Evolutionary conservation across 2,113 vertebrate genomes (phyloP).

Genomic region (Rhabdornis inornatus): DNA sequence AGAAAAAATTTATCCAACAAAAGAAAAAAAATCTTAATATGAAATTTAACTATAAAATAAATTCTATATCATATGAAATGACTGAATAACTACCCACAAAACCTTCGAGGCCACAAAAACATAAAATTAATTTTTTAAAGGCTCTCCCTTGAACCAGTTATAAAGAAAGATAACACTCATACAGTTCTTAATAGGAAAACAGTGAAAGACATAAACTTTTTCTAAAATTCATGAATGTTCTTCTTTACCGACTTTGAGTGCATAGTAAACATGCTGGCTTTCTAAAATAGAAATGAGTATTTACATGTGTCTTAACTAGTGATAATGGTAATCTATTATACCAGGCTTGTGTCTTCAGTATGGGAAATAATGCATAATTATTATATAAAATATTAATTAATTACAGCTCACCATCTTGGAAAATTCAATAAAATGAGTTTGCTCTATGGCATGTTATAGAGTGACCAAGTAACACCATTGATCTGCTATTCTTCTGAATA

Average conservation of each 20-base stretch:
- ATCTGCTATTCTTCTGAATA: background rate
- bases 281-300: background rate
- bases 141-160: background rate
- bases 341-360: background rate
- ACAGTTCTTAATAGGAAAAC: background rate
- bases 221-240: background rate
- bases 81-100: background rate
- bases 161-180: background rate
- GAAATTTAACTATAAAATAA: background rate
- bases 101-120: background rate
- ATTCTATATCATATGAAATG: background rate
- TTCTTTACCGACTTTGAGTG: background rate
- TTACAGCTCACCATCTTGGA: background rate
- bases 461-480: background rate
- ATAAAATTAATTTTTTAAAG: background rate
- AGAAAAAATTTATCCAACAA: background rate
- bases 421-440: background rate
- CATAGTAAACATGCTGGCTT: fast-evolving
- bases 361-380: background rate
- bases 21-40: background rate
- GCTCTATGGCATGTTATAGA: background rate
- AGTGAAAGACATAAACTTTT: background rate
- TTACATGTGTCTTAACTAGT: background rate
- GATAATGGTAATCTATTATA: background rate
- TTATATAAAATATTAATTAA: background rate